Base-by-base conservation (phyloP, 2,113 vertebrate species). In the Apeltes quadracus region DNA sequence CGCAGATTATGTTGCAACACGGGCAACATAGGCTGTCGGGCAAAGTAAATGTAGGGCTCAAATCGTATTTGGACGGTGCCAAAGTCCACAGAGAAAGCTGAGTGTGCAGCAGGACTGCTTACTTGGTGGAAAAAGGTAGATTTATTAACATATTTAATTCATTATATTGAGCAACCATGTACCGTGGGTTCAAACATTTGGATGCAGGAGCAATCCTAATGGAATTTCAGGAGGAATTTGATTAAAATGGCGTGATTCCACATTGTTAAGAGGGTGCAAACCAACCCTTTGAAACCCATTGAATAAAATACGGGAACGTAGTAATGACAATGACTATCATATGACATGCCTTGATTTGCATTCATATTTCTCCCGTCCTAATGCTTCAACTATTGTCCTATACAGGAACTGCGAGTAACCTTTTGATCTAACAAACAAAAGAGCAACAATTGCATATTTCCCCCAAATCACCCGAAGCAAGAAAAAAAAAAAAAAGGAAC, bases 121-220 rank as follows among this genome's bases (percentile, higher is more conserved):
- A 91, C 89, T 89, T 7, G 71, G 82, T 54, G 83, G 72, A 91
- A 90, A n/a, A 73, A 70, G 65, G 76, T 69, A 92, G 92, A 93
- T 94, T 92, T 95, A 93, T 94, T 94, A 92, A 81, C 70, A 85
- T 87, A 92, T 92, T 94, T 93, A 90, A 94, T 94, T 94, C 93
- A 93, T 90, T 90, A 89, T 87, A 90, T 85, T 81, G 85, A 91
- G 69, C 72, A 86, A 69, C 63, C 53, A 22, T 86, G 77, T 67
- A 89, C 32, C 77, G 61, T 82, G 86, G 70, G 84, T 85, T 94
- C 82, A 69, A 88, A 92, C 89, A 92, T 89, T 78, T 91, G 76
- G 70, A 90, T 90, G 78, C 83, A 88, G 79, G 38, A 81, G 16
- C 62, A 72, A 84, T 88, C 43, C 7, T 36, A 46, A 29, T 64